Percentiles rank a stretch among this genome's conserved stretches.
Evolutionary conservation across 1,140 invertebrate genomes (phyloP).

Genomic region (Orussus abietinus): DNA sequence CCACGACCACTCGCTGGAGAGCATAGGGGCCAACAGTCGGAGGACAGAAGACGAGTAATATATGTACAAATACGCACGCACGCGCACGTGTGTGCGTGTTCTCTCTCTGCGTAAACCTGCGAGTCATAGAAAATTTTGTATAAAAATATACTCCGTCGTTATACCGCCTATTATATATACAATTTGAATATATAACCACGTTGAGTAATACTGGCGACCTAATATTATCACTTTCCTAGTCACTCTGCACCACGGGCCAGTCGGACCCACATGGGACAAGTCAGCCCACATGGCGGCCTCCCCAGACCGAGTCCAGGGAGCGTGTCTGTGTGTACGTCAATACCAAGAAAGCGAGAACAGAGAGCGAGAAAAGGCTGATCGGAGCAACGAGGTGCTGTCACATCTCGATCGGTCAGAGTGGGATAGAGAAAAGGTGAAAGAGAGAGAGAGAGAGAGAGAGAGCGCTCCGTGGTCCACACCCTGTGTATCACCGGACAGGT

Average conservation of each 20-base stretch:
- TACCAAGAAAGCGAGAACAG: too few species aligned
- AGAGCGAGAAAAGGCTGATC: not conserved
- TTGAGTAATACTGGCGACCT: conserved; percentile 48
- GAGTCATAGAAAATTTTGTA: conserved; percentile 51
- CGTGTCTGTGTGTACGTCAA: too few species aligned
- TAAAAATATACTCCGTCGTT: conserved; percentile 50
- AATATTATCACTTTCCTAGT: conserved; percentile 38
- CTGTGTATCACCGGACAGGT: conserved; percentile 20
- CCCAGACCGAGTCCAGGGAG: too few species aligned
- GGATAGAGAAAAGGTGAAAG: too few species aligned
- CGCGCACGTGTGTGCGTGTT: too few species aligned
- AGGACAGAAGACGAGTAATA: too few species aligned
- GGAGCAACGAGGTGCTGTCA: not conserved
- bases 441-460: conserved; percentile 16
- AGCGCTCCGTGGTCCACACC: conserved; percentile 15
- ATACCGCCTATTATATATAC: conserved; percentile 44
- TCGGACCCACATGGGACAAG: too few species aligned
- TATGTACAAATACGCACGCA: too few species aligned
- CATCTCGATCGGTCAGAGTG: conserved; percentile 12
- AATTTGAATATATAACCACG: conserved; percentile 40
- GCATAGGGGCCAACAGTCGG: too few species aligned
- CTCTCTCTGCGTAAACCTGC: too few species aligned
- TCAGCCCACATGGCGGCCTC: too few species aligned
- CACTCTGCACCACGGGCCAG: conserved; percentile 32
- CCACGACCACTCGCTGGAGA: too few species aligned